Percentiles rank a stretch among this genome's conserved stretches.
Evolutionary conservation across 2,888 invertebrate genomes (phyloP).

Genomic region (Leucoma salicis): DNA sequence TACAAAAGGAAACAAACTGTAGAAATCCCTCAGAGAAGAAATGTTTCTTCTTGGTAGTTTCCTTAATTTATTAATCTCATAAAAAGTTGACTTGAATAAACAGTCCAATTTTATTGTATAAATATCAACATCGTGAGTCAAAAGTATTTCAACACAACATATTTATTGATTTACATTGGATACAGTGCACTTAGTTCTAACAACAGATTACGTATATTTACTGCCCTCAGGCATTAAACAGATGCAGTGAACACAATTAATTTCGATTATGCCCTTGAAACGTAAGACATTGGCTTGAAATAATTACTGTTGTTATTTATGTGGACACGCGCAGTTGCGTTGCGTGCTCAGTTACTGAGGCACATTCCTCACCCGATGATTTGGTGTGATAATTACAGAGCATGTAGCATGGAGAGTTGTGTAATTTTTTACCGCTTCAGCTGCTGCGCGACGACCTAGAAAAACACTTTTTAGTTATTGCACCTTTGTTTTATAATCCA

Average conservation of each 20-base stretch:
- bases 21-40: too few relatives aligned
- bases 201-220: conserved; percentile 14
- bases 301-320: conserved; percentile 57
- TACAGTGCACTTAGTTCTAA: conserved; percentile 17
- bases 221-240: conserved; percentile 25
- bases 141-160: conserved; percentile 6
- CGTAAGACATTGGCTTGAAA: conserved; percentile 51
- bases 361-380: conserved; percentile 47
- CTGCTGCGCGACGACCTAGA: conserved; percentile 52
- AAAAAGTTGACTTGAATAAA: too few relatives aligned
- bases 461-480: conserved; percentile 44
- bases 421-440: conserved; percentile 45
- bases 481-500: conserved; percentile 28
- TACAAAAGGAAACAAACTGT: too few relatives aligned
- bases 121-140: not conserved
- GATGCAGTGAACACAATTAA: conserved; percentile 37
- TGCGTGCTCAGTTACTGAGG: conserved; percentile 46
- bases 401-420: conserved; percentile 56
- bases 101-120: too few relatives aligned
- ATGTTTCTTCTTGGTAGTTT: too few relatives aligned
- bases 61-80: too few relatives aligned
- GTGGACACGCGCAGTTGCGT: conserved; percentile 50
- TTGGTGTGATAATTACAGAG: conserved; percentile 59
- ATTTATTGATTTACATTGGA: conserved; percentile 2
- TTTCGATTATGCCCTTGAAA: conserved; percentile 58